phyloP scores from a whole-genome alignment of 1,140 invertebrate genomes.

The Eurosta solidaginis region DNA sequence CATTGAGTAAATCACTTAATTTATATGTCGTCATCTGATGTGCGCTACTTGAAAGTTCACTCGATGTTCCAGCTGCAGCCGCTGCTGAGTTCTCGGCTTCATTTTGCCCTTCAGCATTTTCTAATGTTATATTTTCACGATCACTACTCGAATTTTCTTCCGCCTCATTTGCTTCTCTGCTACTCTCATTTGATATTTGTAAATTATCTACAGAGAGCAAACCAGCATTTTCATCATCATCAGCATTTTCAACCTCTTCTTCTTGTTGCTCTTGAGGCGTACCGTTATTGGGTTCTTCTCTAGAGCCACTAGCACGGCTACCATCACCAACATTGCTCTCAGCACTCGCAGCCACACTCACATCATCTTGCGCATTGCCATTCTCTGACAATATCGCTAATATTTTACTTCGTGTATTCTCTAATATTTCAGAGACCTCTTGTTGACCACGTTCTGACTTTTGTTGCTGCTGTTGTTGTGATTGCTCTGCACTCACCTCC shows the following conservation, averaged over 20 bases:
- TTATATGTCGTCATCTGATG: constrained; percentile 9
- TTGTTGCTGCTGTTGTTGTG: neutral
- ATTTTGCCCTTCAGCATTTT: neutral
- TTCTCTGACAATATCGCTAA: neutral
- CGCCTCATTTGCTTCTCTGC: neutral
- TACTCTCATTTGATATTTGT: neutral
- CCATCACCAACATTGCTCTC: no score
- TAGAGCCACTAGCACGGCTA: no score
- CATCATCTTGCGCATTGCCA: neutral
- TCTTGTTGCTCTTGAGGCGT: neutral
- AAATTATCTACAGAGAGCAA: neutral
- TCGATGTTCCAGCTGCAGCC: neutral
- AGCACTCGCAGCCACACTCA: no score
- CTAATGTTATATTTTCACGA: neutral
- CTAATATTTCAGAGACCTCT: neutral
- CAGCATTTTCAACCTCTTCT: neutral
- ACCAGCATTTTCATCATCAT: neutral
- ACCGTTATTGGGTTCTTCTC: neutral
- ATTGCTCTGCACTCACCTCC: neutral
- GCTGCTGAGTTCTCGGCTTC: neutral
- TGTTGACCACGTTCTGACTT: neutral
- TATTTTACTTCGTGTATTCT: neutral
- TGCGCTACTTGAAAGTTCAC: neutral
- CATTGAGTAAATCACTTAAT: neutral
- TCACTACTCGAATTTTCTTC: neutral